phyloP scores from a whole-genome alignment of 2,888 invertebrate genomes.

The Sphaerophoria taeniata region DNA sequence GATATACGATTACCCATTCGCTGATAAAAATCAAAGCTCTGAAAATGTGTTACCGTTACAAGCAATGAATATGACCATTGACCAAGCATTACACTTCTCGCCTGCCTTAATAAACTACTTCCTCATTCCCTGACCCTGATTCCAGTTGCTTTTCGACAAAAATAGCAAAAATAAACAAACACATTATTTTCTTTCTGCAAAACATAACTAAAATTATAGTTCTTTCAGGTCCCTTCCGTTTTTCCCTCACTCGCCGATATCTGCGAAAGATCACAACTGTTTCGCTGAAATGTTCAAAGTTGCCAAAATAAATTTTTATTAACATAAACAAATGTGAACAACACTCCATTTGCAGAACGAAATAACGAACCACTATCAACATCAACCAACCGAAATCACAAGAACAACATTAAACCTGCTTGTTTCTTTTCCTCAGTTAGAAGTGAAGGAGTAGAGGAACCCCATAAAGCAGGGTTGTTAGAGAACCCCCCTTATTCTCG shows the following conservation, averaged over 20 bases:
- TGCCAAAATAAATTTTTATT: conserved; percentile 74
- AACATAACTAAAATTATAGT: neutral
- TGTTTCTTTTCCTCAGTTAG: neutral
- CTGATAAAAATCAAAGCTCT: no score
- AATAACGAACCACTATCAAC: conserved; percentile 64
- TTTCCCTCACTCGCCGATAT: conserved; percentile 36
- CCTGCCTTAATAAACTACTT: no score
- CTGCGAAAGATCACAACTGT: conserved; percentile 52
- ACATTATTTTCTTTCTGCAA: no score
- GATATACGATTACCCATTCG: no score
- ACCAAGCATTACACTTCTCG: no score
- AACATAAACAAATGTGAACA: conserved; percentile 74
- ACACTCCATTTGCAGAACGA: conserved; percentile 64
- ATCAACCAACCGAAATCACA: conserved; percentile 34
- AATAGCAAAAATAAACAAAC: no score
- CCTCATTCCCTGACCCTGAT: no score
- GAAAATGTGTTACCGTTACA: no score
- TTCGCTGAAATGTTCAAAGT: conserved; percentile 73
- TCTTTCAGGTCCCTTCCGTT: neutral
- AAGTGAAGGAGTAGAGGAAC: neutral
- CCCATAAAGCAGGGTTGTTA: conserved; percentile 28
- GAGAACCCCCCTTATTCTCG: neutral
- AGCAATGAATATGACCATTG: no score
- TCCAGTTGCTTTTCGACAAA: no score
- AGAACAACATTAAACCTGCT: neutral